phyloP scores from a whole-genome alignment of 2,888 invertebrate species.

The Pammene aurita region DNA sequence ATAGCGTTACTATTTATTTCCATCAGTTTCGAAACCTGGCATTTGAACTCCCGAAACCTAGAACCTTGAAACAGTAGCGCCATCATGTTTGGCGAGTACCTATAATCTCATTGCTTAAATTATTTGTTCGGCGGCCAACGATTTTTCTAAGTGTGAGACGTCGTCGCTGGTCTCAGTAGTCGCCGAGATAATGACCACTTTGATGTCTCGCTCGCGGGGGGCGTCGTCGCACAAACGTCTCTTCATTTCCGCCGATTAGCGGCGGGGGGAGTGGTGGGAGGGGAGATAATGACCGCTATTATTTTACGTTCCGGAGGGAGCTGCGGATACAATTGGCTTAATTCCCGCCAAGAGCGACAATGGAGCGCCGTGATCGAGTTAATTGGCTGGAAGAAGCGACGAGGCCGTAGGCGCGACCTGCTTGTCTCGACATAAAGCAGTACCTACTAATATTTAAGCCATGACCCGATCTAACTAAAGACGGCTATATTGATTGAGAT shows the following conservation, averaged over 20 bases:
- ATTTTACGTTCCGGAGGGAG: conserved; percentile 40
- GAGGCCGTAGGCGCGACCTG: conserved; percentile 51
- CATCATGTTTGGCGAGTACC: too few species aligned
- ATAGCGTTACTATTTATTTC: too few species aligned
- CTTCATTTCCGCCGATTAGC: conserved; percentile 46
- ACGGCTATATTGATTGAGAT: too few species aligned
- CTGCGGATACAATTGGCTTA: conserved; percentile 41
- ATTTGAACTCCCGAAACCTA: too few species aligned
- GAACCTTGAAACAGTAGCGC: too few species aligned
- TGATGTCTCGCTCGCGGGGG: conserved; percentile 17
- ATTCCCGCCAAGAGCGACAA: conserved; percentile 36
- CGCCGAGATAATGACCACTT: conserved; percentile 13
- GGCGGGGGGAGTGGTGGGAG: conserved; percentile 36
- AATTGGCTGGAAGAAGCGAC: conserved; percentile 57
- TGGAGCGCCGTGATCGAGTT: conserved; percentile 44
- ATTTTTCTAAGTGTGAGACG: neutral
- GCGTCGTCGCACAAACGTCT: conserved; percentile 54
- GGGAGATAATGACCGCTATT: conserved; percentile 38
- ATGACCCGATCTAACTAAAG: too few species aligned
- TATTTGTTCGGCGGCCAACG: too few species aligned
- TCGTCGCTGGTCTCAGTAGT: neutral
- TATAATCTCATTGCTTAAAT: too few species aligned
- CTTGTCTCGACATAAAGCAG: neutral
- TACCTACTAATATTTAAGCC: too few species aligned
- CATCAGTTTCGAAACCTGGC: too few species aligned